Conservation (phyloP, 2,797 vertebrate species). For the Lophotriccus pileatus region DNA sequence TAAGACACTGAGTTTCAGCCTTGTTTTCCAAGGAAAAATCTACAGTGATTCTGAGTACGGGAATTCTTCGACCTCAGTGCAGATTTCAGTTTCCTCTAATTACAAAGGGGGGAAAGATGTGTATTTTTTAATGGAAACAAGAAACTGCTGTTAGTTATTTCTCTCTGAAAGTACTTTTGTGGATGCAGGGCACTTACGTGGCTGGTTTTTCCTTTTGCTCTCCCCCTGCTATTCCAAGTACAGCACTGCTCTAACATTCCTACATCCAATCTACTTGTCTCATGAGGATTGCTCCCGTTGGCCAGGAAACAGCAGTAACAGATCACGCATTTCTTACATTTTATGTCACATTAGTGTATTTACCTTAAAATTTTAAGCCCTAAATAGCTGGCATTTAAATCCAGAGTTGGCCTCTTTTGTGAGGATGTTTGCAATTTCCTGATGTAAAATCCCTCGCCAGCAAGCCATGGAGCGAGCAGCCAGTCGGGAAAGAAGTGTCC, state of each 20-base stretch:
- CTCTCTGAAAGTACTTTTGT: background rate
- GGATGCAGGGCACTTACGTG: background rate
- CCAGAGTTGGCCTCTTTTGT: background rate
- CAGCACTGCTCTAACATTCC: background rate
- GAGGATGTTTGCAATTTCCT: conserved; percentile 10
- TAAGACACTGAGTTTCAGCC: background rate
- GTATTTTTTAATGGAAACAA: background rate
- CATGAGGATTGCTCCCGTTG: background rate
- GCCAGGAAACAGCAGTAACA: background rate
- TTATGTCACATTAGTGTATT: background rate
- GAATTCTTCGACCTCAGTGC: background rate
- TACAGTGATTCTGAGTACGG: background rate
- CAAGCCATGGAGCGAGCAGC: background rate
- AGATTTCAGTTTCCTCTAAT: background rate
- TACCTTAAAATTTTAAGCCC: background rate
- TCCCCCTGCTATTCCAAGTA: background rate
- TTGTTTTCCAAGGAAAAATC: background rate
- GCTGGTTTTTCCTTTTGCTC: background rate
- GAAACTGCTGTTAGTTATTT: background rate
- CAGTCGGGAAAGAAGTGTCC: background rate
- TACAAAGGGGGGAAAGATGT: background rate
- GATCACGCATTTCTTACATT: background rate
- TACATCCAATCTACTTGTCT: background rate
- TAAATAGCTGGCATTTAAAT: background rate
- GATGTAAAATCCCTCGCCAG: background rate